Evolutionary conservation across 2,797 vertebrate genomes (phyloP), one percentile per base, ranked within the genome.

Genomic region (Lepus townsendii): DNA sequence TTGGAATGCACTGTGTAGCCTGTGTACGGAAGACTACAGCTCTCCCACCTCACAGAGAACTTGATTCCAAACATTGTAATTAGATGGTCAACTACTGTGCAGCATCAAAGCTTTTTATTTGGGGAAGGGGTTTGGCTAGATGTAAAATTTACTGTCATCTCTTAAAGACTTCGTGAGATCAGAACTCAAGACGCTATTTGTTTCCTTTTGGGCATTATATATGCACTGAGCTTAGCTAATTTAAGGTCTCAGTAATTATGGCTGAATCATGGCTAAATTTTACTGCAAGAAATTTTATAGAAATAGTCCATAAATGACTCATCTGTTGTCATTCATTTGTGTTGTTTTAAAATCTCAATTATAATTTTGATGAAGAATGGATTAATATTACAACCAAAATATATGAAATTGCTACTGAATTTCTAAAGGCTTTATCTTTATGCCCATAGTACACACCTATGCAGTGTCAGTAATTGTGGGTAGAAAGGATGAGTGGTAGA

Each of bases 351-450:
- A 16, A 32, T 24, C 3, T 35, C 16, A 35, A 14, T 85, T 87
- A n/a, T 63, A 63, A 96, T 79, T 94, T 76, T 92, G 72, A 71
- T 69, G 22, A 84, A 63, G 26, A 84, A 30, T 69, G 52, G 16
- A 71, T 85, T 96, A 50, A 78, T 10, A 62, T 47, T 20, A 66
- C 89, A 92, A 75, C 30, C n/a, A 84, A 77, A 73, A 1, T n/a
- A 5, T 66, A 50, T 57, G 16, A 73, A 63, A 87, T 91, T 87
- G 19, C 26, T 90, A 52, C 26, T 83, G 78, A 72, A 24, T 78
- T 91, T 90, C 35, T 82, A 79, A 90, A 42, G 63, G 30, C 16
- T 83, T 2, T 0, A 2, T 82, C 32, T 62, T 85, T 76, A 19
- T 50, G 32, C 1, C 4, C 30, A 13, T 35, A 35, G n/a, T 13